Evolutionary conservation across 2,888 invertebrate genomes (phyloP).

Genomic region (Ypsolopha scabrella): DNA sequence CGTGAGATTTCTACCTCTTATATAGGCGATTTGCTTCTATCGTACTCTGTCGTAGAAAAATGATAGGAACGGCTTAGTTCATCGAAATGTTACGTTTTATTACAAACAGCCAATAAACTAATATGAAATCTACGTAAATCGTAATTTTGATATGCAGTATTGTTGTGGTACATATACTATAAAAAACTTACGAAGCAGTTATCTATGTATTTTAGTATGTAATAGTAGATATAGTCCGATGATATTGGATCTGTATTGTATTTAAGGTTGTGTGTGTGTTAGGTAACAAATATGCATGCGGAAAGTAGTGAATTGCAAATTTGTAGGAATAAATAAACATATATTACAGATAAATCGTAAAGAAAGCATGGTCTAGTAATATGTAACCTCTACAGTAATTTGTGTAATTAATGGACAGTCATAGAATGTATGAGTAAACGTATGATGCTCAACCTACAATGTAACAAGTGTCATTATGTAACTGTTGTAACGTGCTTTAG

Average conservation of each 20-base stretch:
- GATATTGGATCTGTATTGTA: conserved; percentile 6
- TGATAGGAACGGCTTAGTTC: no score
- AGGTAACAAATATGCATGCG: conserved; percentile 46
- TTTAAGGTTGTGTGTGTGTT: conserved; percentile 52
- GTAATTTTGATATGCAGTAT: no score
- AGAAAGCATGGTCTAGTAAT: conserved; percentile 27
- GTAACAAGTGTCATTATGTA: no score
- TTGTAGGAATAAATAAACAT: conserved; percentile 18
- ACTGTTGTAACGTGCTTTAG: neutral
- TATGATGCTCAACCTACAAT: neutral
- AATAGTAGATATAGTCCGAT: conserved; percentile 31
- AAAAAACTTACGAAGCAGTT: conserved; percentile 24
- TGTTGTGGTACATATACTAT: conserved; percentile 7
- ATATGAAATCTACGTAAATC: neutral
- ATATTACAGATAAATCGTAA: conserved; percentile 26
- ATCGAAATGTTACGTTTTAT: no score
- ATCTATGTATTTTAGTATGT: conserved; percentile 13
- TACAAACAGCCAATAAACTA: no score
- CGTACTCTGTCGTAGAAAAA: no score
- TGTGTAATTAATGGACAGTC: conserved; percentile 7
- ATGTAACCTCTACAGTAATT: conserved; percentile 5
- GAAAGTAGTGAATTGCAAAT: conserved; percentile 31
- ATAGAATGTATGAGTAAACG: neutral
- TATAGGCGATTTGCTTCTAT: conserved; percentile 1
- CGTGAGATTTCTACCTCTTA: neutral